Conservation (phyloP, 2,888 invertebrate species). For the Polydrusus pterygomalis region DNA sequence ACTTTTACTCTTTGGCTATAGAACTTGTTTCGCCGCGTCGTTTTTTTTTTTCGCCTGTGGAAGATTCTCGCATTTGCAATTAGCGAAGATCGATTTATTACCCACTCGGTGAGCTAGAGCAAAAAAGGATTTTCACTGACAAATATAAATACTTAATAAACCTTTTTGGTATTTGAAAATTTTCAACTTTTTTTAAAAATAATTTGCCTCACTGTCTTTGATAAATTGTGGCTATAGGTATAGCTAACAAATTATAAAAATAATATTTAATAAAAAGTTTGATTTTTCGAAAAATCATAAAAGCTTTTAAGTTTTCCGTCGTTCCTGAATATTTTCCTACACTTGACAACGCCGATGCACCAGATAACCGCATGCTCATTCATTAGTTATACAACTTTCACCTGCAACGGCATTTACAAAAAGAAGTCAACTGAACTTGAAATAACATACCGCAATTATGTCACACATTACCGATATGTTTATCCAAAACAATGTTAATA, state of each 20-base stretch:
- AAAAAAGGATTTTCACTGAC: no score
- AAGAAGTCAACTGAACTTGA: conserved; percentile 45
- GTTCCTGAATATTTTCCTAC: not conserved
- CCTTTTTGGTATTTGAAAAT: no score
- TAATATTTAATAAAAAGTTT: no score
- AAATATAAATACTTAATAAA: no score
- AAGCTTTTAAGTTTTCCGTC: not conserved
- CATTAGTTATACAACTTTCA: conserved; percentile 47
- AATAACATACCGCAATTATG: conserved; percentile 40
- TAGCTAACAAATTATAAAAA: no score
- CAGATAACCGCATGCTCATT: conserved; percentile 30
- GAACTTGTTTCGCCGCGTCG: conserved; percentile 31
- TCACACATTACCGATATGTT: conserved; percentile 36
- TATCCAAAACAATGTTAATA: conserved; percentile 10
- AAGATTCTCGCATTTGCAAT: conserved; percentile 23
- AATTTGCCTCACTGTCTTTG: no score
- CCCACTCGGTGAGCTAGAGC: no score
- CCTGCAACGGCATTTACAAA: conserved; percentile 45
- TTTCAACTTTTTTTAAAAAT: no score
- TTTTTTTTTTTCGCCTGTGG: conserved; percentile 36
- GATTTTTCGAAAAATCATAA: no score
- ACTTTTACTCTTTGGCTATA: conserved; percentile 31
- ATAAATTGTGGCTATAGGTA: no score
- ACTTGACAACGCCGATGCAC: conserved; percentile 27
- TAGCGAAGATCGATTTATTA: conserved; percentile 11